Base-by-base conservation (phyloP, 2,888 invertebrate species). In the Trissolcus brochymenae region DNA sequence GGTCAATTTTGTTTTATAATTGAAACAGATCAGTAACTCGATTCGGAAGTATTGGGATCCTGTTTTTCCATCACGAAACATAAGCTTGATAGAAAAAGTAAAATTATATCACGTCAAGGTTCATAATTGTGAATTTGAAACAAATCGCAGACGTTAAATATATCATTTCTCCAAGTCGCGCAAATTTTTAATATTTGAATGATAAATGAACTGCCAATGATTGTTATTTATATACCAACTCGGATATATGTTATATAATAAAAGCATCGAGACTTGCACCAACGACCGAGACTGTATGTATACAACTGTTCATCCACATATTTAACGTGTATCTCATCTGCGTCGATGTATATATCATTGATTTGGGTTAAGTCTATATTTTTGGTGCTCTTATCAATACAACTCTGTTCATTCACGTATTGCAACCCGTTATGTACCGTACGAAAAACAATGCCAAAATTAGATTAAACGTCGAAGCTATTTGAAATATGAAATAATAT, bases 331-430 rank as follows among this genome's bases (percentile, higher is more conserved):
- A 66, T 73, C 60, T 65, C 57, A 60, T 40, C 21, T 50, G 50
- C 50, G 49, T 0, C 35, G 35, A 9, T 35, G 66, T 66, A 73
- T 61, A 66, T 61, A 56, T 35, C 66, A 55, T 55, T 61, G 66
- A 61, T 65, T 55, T 46, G 51, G 55, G 11, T 55, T 66, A 56
- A 55, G 35, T 35, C 65, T 73, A 61, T 73, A 66, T 73, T 66
- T 73, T 61, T 55, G 35, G 56, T 13, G 16, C 49, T 73, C 61
- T 73, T 73, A 73, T 73, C 66, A 73, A 66, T 66, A 66, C 50
- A 50, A 59, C 61, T 73, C 55, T 61, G 66, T 66, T 61, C 43
- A 35, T 11, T 35, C 55, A 14, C 19, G 41, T 50, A 65, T 53
- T 54, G 54, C 41, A 16, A 7, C 21, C 35, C 40, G 60, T 65